Evolutionary conservation across 1,140 invertebrate genomes (phyloP).

Genomic region (Cydia pomonella): DNA sequence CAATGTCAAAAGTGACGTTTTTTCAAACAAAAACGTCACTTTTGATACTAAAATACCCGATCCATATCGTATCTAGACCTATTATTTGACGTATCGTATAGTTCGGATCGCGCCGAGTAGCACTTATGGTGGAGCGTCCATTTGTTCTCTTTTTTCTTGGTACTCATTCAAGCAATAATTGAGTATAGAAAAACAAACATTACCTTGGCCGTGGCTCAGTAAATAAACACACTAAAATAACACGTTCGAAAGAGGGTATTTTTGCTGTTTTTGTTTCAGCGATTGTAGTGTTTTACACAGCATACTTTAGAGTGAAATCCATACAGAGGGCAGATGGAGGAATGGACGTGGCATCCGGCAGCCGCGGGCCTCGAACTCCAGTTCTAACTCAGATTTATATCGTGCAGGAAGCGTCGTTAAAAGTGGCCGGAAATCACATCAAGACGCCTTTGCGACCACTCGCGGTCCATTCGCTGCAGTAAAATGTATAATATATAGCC

Average conservation of each 20-base stretch:
- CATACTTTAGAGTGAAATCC: not conserved
- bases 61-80: too few species aligned
- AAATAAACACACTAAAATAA: not conserved
- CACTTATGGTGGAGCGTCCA: too few species aligned
- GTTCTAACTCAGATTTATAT: slow-evolving; percentile 74
- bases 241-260: not conserved
- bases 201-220: too few species aligned
- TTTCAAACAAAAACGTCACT: too few species aligned
- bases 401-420: slow-evolving; percentile 65
- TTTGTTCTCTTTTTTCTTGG: too few species aligned
- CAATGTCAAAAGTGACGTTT: too few species aligned
- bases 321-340: slow-evolving; percentile 8
- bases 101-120: too few species aligned
- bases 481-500: slow-evolving; percentile 48
- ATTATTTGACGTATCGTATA: too few species aligned
- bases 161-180: too few species aligned
- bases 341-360: slow-evolving; percentile 20
- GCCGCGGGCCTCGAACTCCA: not conserved
- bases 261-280: not conserved
- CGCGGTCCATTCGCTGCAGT: slow-evolving; percentile 42
- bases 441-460: slow-evolving; percentile 66
- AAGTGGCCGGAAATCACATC: slow-evolving; percentile 74
- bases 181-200: too few species aligned
- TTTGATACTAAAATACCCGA: too few species aligned
- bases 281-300: not conserved